A percentile compares a stretch with the other conserved stretches of the same genome.
Evolutionary conservation across 2,797 vertebrate species (phyloP).

Genomic region (Sardinella longiceps): DNA sequence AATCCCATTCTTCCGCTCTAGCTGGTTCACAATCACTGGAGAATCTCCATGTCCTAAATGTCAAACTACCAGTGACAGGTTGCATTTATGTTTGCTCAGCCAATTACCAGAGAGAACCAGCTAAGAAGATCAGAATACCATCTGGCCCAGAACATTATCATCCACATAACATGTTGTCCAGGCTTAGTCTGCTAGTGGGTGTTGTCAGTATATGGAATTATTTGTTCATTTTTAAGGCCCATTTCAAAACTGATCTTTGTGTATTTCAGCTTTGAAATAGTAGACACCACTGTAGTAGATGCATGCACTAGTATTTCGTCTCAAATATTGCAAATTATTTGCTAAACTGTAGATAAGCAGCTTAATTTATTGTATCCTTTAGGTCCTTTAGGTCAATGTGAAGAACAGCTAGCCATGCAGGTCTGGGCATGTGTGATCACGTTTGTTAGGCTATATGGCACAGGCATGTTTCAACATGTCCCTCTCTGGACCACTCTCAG

Average conservation of each 20-base stretch:
- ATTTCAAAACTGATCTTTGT: too few relatives aligned
- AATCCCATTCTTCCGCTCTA: constrained; percentile 11
- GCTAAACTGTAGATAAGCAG: neutral
- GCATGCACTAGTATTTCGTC: too few relatives aligned
- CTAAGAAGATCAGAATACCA: constrained; percentile 20
- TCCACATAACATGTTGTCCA: neutral
- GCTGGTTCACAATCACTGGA: constrained; percentile 3
- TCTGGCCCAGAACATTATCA: neutral
- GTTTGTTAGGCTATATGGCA: neutral
- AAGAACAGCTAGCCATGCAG: neutral
- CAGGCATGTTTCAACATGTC: neutral
- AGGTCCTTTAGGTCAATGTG: neutral
- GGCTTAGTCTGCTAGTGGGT: too few relatives aligned
- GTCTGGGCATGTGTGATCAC: neutral
- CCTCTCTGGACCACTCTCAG: neutral
- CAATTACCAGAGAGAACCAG: neutral
- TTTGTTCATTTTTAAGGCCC: too few relatives aligned
- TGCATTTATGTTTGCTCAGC: constrained; percentile 23
- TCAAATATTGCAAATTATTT: too few relatives aligned
- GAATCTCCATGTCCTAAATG: constrained; percentile 16
- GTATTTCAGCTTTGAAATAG: too few relatives aligned
- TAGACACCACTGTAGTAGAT: too few relatives aligned
- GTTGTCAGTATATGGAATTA: too few relatives aligned
- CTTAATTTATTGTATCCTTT: neutral
- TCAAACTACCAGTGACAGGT: constrained; percentile 19